Evolutionary conservation across 1,140 invertebrate species (phyloP).

Genomic region (Conus betulinus): DNA sequence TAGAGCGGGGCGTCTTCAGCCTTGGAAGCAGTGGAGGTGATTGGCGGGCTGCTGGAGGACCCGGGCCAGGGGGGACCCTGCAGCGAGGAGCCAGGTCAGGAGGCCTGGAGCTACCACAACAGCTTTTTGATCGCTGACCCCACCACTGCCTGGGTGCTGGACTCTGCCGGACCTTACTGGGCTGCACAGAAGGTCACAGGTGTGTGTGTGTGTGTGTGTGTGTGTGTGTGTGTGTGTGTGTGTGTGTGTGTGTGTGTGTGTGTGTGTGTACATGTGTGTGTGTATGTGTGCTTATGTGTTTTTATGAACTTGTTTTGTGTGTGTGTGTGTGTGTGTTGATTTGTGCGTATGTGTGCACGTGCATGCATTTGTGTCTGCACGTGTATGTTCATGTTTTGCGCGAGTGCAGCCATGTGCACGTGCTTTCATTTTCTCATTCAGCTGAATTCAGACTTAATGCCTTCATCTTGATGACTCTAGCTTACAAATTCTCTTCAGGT

Average conservation of each 20-base stretch:
- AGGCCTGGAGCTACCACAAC: slow-evolving; percentile 65
- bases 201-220: slow-evolving; percentile 53
- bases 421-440: too few species aligned
- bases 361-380: too few species aligned
- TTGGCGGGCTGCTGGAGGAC: slow-evolving; percentile 81
- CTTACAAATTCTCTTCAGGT: too few species aligned
- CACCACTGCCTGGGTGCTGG: slow-evolving; percentile 69
- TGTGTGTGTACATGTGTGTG: slow-evolving; percentile 8
- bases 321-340: background rate
- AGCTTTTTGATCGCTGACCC: slow-evolving; percentile 68
- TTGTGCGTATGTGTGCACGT: background rate
- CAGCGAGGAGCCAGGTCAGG: slow-evolving; percentile 62
- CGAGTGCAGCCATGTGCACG: too few species aligned
- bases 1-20: slow-evolving; percentile 82
- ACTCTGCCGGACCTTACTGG: slow-evolving; percentile 79
- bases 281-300: background rate
- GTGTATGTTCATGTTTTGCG: too few species aligned
- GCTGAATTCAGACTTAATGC: too few species aligned
- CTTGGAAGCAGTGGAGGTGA: slow-evolving; percentile 81
- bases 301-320: background rate
- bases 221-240: slow-evolving; percentile 12
- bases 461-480: too few species aligned
- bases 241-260: slow-evolving; percentile 20
- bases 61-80: slow-evolving; percentile 86
- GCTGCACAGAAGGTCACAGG: slow-evolving; percentile 83